Base-by-base conservation (phyloP, 1,140 invertebrate species). In the Tribolium madens region DNA sequence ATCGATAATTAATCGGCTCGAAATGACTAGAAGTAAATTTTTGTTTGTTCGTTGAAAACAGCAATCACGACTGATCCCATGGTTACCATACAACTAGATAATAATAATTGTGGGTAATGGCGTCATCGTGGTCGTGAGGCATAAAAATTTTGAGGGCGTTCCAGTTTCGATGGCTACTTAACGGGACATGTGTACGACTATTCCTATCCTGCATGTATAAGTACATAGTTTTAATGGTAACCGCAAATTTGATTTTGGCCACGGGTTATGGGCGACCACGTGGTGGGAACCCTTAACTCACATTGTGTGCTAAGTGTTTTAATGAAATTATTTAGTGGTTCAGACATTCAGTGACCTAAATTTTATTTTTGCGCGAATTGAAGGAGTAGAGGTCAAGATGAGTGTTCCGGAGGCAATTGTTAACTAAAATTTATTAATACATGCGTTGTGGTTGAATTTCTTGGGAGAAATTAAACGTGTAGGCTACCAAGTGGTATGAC, bases 81-180 rank as follows among this genome's bases (percentile, higher is more conserved):
- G 52, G 52, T 57, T 18, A 21, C 52, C n/a, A 12, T 21, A 57
- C 52, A 57, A 18, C 6, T 57, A 57, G 17, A 17, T 26, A 57
- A 57, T 52, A 14, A 17, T 57, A 57, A 57, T 57, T 57, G 52
- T 57, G 5, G 52, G 52, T 57, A 57, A 57, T 57, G 52, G 52
- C 52, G 52, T 57, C 52, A 57, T 57, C 6, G 52, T 57, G 18
- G 15, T 57, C 52, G 52, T 21, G 14, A 57, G 18, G 52, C 52
- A 57, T 57, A 57, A 57, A 57, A 57, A 57, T 57, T 52, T 57
- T 57, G 52, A 21, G 52, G 18, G 52, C 52, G 52, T 57, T 57
- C 52, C 52, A 57, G 52, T 18, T 57, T 57, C 5, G 14, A 53
- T 9, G 13, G 50, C 50, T 53, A 53, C 15, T 53, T 53, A 53